Conservation (phyloP, 2,113 vertebrate genomes). For the Oriolus oriolus region DNA sequence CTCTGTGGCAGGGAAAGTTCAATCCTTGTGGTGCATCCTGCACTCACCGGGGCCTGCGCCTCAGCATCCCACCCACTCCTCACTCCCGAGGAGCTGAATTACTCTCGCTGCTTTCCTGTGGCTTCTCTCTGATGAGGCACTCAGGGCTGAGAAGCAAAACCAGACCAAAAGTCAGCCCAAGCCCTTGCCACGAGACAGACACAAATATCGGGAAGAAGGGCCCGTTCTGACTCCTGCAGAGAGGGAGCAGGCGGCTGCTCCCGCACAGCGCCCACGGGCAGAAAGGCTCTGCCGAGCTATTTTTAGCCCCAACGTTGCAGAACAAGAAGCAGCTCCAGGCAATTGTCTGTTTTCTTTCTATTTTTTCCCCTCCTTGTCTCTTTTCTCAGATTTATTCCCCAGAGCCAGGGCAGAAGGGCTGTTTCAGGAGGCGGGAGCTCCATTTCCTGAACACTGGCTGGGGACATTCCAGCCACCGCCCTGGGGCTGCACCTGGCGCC, state of each 20-base stretch:
- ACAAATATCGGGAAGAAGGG: neutral
- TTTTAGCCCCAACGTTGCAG: constrained; percentile 2
- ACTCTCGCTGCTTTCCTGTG: neutral
- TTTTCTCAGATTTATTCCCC: neutral
- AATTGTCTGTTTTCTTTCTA: constrained; percentile 8
- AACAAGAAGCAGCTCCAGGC: constrained; percentile 49
- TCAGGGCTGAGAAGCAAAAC: constrained; percentile 31
- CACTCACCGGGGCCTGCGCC: neutral
- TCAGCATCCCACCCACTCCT: neutral
- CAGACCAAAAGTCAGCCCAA: neutral
- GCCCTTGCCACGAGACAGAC: neutral
- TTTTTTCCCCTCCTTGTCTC: neutral
- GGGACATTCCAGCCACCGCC: neutral
- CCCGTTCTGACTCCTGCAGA: neutral
- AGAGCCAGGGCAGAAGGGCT: neutral
- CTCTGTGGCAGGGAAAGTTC: constrained; percentile 60
- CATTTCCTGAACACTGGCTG: rapidly evolving
- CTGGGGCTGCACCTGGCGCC: rapidly evolving
- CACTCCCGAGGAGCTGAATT: neutral
- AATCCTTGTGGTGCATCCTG: constrained; percentile 3
- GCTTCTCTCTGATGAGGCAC: constrained; percentile 36
- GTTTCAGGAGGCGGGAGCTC: neutral
- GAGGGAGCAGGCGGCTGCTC: neutral
- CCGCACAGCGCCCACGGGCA: neutral
- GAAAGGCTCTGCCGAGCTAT: constrained; percentile 11